These are phyloP conservation scores for Eupithecia abbreviata DNA, from an alignment of 2,888 invertebrate species.

Conservation along the genomic window DNA sequence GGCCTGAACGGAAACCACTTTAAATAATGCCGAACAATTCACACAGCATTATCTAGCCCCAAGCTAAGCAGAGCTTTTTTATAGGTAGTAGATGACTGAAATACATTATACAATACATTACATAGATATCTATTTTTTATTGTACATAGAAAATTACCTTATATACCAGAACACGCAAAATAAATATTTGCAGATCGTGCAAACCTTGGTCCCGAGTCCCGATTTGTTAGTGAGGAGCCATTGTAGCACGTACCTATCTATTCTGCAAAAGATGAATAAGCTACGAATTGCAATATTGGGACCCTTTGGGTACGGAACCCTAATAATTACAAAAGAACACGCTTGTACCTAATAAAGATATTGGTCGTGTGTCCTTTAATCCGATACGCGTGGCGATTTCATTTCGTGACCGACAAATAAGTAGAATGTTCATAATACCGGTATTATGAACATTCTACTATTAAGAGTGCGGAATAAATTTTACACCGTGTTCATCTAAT, in stretches of 20 bases:
- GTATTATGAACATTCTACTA: slow-evolving; percentile 43
- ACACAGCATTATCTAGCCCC: too few species aligned
- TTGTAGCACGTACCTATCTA: not conserved
- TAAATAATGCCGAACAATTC: too few species aligned
- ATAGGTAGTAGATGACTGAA: too few species aligned
- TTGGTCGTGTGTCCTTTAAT: slow-evolving; percentile 63
- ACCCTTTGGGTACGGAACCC: not conserved
- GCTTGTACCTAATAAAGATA: slow-evolving; percentile 56
- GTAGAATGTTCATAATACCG: slow-evolving; percentile 70
- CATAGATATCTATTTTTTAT: too few species aligned
- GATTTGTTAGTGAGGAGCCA: not conserved
- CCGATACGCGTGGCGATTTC: slow-evolving; percentile 77
- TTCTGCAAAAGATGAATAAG: not conserved
- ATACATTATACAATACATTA: too few species aligned
- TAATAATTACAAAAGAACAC: slow-evolving; percentile 36
- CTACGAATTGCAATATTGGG: not conserved
- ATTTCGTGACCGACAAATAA: slow-evolving; percentile 76
- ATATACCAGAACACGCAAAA: too few species aligned
- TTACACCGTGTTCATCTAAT: slow-evolving; percentile 75
- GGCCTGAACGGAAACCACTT: too few species aligned
- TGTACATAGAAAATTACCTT: too few species aligned
- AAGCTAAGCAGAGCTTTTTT: too few species aligned
- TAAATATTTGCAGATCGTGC: too few species aligned
- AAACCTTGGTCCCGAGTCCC: too few species aligned
- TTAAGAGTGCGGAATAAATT: slow-evolving; percentile 61